A percentile compares a stretch with the other conserved stretches of the same genome.
Conservation (phyloP, 2,113 vertebrate species). For the Rhinogobius similis region DNA sequence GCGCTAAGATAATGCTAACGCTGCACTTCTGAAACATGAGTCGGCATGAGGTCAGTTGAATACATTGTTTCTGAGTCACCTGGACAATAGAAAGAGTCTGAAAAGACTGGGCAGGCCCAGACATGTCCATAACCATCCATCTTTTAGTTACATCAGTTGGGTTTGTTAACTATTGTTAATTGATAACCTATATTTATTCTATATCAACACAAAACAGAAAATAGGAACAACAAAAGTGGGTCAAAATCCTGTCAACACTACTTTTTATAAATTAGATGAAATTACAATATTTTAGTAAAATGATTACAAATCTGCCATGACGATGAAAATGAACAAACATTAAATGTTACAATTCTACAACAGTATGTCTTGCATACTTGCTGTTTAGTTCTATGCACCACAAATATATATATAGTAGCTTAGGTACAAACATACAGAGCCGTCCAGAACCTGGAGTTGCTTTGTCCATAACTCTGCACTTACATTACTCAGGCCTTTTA, state of each 20-base stretch:
- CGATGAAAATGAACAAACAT: too few species aligned
- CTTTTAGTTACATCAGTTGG: not conserved
- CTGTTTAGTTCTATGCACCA: too few species aligned
- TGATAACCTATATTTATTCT: not conserved
- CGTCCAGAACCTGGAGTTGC: too few species aligned
- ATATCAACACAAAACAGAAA: not conserved
- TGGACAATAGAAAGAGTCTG: not conserved
- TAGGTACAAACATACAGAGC: too few species aligned
- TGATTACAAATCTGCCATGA: too few species aligned
- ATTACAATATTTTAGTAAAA: not conserved
- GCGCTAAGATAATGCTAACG: conserved; percentile 8
- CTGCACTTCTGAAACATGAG: conserved; percentile 15
- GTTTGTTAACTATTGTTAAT: not conserved
- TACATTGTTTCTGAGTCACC: conserved; percentile 2
- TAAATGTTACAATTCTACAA: too few species aligned
- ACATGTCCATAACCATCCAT: not conserved
- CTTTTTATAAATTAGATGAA: not conserved
- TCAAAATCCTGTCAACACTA: not conserved
- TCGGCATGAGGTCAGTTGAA: conserved; percentile 2
- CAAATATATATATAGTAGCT: too few species aligned
- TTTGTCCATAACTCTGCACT: too few species aligned
- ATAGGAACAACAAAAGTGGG: not conserved
- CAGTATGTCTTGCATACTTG: too few species aligned
- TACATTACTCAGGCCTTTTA: too few species aligned
- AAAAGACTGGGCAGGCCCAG: conserved; percentile 1